phyloP scores from a whole-genome alignment of 1,140 invertebrate species.

The Xylocopa sonorina region DNA sequence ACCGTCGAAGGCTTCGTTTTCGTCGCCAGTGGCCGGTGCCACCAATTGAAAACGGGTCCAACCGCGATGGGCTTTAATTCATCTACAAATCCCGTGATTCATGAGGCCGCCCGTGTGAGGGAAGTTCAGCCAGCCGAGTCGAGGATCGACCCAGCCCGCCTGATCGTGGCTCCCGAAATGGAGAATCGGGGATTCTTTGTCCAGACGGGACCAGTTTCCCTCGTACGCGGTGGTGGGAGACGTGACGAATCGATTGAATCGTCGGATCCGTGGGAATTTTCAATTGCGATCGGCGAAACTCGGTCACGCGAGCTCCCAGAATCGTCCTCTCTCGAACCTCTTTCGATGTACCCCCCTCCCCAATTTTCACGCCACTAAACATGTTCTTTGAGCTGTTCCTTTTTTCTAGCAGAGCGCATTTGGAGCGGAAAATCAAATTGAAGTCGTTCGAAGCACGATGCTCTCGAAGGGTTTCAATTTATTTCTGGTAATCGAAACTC shows the following conservation, averaged over 20 bases:
- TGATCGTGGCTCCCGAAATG: conserved; percentile 2
- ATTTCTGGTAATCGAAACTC: background rate
- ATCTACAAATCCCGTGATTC: conserved; percentile 79
- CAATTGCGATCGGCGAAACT: conserved; percentile 34
- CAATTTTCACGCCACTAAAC: background rate
- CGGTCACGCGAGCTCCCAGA: background rate
- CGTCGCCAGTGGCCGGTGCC: conserved; percentile 69
- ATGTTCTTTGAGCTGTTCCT: background rate
- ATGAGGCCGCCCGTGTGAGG: conserved; percentile 69
- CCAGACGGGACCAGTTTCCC: background rate
- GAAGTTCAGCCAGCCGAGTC: conserved; percentile 43
- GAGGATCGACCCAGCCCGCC: conserved; percentile 17
- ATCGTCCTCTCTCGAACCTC: background rate
- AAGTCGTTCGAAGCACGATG: background rate
- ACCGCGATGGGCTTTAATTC: conserved; percentile 76
- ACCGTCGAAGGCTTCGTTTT: conserved; percentile 69
- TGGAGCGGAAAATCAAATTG: background rate
- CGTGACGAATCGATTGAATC: conserved; percentile 25
- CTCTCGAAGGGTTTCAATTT: background rate
- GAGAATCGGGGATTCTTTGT: conserved; percentile 40
- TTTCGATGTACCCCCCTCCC: too few species aligned
- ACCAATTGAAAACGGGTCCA: conserved; percentile 75
- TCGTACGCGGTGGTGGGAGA: background rate
- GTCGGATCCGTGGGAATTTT: conserved; percentile 33
- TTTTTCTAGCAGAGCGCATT: background rate